These are phyloP conservation scores for Sebastes variabilis DNA, from an alignment of 2,797 vertebrate species.

Conservation along the genomic window DNA sequence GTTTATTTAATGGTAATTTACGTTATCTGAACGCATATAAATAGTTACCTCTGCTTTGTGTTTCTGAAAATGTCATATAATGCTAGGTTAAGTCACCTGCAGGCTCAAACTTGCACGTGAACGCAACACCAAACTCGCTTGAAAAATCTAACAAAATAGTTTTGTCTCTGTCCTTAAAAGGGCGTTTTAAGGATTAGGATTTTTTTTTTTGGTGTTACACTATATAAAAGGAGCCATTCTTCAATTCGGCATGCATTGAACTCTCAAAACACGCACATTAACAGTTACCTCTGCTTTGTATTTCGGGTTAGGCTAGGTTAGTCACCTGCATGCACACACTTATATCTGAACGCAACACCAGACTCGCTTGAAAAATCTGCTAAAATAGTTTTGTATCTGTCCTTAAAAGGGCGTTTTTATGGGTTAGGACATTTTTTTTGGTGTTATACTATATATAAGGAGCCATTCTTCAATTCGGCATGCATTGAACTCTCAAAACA, in stretches of 20 bases:
- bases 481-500: neutral
- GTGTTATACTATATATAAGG: fast-evolving
- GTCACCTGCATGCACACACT: neutral
- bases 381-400: fast-evolving
- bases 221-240: fast-evolving
- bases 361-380: neutral
- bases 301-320: neutral
- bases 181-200: fast-evolving
- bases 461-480: slow-evolving; percentile 5
- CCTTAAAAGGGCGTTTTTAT: fast-evolving
- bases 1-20: neutral
- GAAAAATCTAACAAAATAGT: neutral
- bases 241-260: slow-evolving; percentile 20
- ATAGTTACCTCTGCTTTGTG: neutral
- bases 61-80: neutral
- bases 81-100: neutral
- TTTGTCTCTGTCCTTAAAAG: fast-evolving
- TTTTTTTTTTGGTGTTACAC: fast-evolving
- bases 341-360: neutral
- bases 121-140: neutral
- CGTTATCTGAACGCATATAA: neutral
- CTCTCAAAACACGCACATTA: neutral
- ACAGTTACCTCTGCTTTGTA: neutral
- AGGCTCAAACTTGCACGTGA: neutral
- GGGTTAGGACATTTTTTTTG: fast-evolving